Evolutionary conservation across 2,113 vertebrate species (phyloP), one percentile per base, ranked within the genome.

Genomic region (Strigops habroptila): DNA sequence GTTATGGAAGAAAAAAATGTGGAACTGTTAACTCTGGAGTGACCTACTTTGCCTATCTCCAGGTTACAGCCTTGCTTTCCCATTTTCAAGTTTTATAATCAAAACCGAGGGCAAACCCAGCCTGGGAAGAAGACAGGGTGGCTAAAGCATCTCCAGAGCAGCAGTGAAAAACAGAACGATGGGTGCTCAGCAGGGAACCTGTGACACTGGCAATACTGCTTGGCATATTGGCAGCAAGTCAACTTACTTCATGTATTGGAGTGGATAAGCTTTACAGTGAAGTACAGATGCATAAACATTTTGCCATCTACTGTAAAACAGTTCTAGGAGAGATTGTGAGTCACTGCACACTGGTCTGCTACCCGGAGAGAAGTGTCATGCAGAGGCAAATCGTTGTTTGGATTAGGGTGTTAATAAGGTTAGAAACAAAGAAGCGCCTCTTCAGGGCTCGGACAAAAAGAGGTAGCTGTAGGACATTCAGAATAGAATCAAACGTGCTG

Each of bases 111-210:
- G 59, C 14, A 69, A 85, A 64, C 12, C 3, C n/a, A 69, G 33
- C 16, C 70, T 3, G 3, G 43, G 55, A 63, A 77, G 41, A 37
- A 63, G 52, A 18, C 3, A 44, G 22, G 22, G 37, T 35, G 46
- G 41, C 39, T 57, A 59, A n/a, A 57, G 27, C 49, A 75, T n/a
- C 65, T 75, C 48, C 69, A 64, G 35, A 85, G 49, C n/a, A 55
- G 65, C n/a, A 22, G 21, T 37, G 44, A 64, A 55, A 82, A 81
- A n/a, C 33, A 41, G 17, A 9, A n/a, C 0, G 17, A 37, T 5
- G 48, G 35, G 4, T 19, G 39, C 44, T 0, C 2, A 64, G 63
- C 0, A 0, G 57, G 37, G 49, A 12, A 35, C 13, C 67, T 7
- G 6, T 41, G 59, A 84, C 46, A 46, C 33, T 39, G 62, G 49